Conservation (phyloP, 1,140 invertebrate genomes). For the Portunus trituberculatus region DNA sequence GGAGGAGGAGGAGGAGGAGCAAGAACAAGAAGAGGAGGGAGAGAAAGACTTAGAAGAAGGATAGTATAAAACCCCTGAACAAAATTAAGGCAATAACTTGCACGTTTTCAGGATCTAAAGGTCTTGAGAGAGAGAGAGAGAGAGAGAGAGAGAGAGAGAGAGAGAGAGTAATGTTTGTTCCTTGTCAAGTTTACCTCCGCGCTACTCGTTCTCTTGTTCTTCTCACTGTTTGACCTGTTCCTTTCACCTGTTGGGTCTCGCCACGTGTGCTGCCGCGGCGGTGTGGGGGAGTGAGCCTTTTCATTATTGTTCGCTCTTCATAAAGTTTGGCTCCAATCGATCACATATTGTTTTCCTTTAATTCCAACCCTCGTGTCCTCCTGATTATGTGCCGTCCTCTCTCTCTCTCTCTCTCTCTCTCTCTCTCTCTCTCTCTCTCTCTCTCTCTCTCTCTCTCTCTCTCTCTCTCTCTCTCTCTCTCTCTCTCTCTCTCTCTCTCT, state of each 20-base stretch:
- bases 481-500: too few relatives aligned
- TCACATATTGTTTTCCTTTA: slow-evolving; percentile 16
- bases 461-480: too few relatives aligned
- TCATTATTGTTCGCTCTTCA: neutral
- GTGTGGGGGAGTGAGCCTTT: neutral
- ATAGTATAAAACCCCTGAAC: too few relatives aligned
- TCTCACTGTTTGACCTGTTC: neutral
- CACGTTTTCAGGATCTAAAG: too few relatives aligned
- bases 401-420: slow-evolving; percentile 30
- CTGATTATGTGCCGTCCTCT: neutral
- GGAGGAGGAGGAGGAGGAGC: neutral
- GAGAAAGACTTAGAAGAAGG: neutral
- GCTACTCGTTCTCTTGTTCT: neutral
- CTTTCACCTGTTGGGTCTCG: too few relatives aligned
- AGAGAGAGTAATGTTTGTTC: neutral
- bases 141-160: neutral
- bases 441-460: too few relatives aligned
- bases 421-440: slow-evolving; percentile 8
- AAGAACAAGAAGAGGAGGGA: neutral
- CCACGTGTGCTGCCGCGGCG: too few relatives aligned
- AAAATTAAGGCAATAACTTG: too few relatives aligned
- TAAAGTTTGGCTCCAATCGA: neutral
- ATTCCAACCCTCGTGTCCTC: neutral
- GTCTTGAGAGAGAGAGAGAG: neutral
- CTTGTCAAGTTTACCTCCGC: neutral